Evolutionary conservation across 2,888 invertebrate genomes (phyloP).

Genomic region (Acanthosoma haemorrhoidale): DNA sequence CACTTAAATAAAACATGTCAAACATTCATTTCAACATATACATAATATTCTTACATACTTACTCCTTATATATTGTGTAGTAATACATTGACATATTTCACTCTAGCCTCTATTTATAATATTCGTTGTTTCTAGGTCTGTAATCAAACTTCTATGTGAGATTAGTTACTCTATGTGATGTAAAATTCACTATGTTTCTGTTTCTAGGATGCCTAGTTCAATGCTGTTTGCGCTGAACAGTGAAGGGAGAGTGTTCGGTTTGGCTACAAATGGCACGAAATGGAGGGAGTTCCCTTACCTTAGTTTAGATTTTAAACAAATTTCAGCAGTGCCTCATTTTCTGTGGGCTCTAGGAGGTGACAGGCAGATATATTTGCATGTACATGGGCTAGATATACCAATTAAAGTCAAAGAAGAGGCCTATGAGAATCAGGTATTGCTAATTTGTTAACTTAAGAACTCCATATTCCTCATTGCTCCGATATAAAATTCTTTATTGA

Average conservation of each 20-base stretch:
- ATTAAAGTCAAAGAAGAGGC: slow-evolving; percentile 85
- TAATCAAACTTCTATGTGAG: no score
- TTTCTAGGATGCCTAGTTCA: slow-evolving; percentile 59
- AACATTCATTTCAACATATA: no score
- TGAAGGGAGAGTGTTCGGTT: slow-evolving; percentile 79
- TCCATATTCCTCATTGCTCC: not conserved
- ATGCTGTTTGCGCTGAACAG: slow-evolving; percentile 78
- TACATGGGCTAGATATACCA: slow-evolving; percentile 82
- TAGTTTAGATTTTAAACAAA: slow-evolving; percentile 81
- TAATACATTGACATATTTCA: no score
- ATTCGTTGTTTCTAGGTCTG: no score
- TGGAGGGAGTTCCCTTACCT: slow-evolving; percentile 79
- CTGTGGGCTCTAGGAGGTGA: slow-evolving; percentile 92
- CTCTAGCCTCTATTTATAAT: no score
- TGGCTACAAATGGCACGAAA: slow-evolving; percentile 72
- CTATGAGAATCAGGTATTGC: slow-evolving; percentile 76
- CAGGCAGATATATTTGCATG: slow-evolving; percentile 86
- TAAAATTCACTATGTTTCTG: no score
- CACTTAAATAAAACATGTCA: no score
- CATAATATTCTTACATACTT: no score
- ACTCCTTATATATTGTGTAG: no score
- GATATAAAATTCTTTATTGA: no score
- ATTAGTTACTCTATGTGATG: no score
- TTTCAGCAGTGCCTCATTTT: slow-evolving; percentile 77
- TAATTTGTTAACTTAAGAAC: not conserved